phyloP scores from a whole-genome alignment of 2,113 vertebrate species.

The Machaerirhynchus nigripectus region DNA sequence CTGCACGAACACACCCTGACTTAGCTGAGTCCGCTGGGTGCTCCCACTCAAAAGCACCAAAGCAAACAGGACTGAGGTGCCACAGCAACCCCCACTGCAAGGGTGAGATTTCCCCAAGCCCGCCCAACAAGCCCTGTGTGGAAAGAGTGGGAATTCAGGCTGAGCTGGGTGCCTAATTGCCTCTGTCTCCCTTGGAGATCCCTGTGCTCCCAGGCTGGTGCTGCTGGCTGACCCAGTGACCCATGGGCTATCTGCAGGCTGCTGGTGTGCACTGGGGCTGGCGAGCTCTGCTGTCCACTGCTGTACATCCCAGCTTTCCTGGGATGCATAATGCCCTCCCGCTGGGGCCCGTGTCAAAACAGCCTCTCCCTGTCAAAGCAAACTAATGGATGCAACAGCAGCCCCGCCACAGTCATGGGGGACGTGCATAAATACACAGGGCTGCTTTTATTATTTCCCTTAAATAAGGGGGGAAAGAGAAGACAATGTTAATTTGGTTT shows the following conservation, averaged over 20 bases:
- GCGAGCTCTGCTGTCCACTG: neutral
- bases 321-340: neutral
- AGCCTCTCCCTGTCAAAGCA: neutral
- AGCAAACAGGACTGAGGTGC: neutral
- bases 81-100: neutral
- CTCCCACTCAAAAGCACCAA: neutral
- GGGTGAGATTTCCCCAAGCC: neutral
- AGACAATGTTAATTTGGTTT: neutral
- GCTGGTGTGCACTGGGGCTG: neutral
- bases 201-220: neutral
- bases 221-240: neutral
- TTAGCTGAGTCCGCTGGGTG: accelerated
- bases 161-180: neutral
- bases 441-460: neutral
- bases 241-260: neutral
- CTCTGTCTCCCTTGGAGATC: neutral
- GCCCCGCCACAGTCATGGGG: neutral
- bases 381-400: neutral
- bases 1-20: neutral
- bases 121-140: accelerated
- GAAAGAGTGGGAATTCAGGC: neutral
- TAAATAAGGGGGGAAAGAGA: neutral
- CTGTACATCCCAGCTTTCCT: neutral
- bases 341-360: neutral
- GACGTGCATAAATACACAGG: neutral